phyloP scores from a whole-genome alignment of 2,888 invertebrate species.

The Isoperla grammatica region DNA sequence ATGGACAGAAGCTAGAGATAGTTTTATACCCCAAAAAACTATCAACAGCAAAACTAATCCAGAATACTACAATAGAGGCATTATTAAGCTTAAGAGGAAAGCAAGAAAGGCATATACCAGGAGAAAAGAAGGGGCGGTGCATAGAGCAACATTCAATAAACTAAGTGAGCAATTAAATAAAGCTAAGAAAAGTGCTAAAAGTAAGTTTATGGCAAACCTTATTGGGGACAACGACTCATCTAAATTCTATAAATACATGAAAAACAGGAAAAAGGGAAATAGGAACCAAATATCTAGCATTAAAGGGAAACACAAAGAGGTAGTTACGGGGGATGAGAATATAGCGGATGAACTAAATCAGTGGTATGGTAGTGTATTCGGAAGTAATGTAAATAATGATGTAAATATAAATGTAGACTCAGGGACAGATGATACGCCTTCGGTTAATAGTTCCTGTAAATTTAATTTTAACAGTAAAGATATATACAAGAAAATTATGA shows the following conservation, averaged over 20 bases:
- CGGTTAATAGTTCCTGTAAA: too few relatives aligned
- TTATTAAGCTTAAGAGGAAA: neutral
- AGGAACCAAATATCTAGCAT: neutral
- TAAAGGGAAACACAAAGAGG: neutral
- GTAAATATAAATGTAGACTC: too few relatives aligned
- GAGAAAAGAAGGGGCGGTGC: neutral
- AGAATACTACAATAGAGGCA: neutral
- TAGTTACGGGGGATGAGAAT: neutral
- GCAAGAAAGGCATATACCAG: neutral
- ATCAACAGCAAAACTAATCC: neutral
- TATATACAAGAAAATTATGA: too few relatives aligned
- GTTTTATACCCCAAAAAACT: neutral
- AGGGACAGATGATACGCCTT: too few relatives aligned
- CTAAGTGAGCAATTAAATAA: neutral
- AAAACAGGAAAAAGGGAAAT: slow-evolving; percentile 3
- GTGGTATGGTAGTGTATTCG: neutral
- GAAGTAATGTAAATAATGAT: too few relatives aligned
- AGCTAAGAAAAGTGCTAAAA: neutral
- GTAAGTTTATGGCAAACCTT: neutral
- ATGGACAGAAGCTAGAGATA: neutral
- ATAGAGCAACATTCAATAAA: neutral
- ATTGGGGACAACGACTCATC: neutral
- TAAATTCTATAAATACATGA: neutral
- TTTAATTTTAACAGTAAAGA: neutral
- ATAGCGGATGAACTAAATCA: neutral